phyloP scores from a whole-genome alignment of 92 coral and sea anemone species.

The Hydrozoanthus gracilis region DNA sequence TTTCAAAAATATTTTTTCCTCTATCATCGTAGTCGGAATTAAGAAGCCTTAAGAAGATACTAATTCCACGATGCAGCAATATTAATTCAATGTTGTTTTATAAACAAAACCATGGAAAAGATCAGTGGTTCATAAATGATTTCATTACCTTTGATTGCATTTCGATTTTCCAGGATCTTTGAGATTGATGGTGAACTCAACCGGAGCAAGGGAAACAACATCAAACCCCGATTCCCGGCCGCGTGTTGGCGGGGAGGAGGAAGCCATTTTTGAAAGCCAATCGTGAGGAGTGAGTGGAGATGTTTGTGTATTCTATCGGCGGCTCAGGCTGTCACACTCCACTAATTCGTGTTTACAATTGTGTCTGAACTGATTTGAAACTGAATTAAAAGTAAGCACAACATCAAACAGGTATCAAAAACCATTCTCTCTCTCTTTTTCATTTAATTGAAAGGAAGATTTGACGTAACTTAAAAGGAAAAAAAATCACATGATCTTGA shows the following conservation, averaged over 20 bases:
- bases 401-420: too few species aligned
- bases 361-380: neutral
- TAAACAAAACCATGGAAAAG: too few species aligned
- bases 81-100: too few species aligned
- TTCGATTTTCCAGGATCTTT: slow-evolving; percentile 17
- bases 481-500: too few species aligned
- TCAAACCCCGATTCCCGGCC: neutral
- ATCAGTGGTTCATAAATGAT: too few species aligned
- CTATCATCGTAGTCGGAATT: too few species aligned
- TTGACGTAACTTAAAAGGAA: too few species aligned
- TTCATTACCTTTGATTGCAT: slow-evolving; percentile 19
- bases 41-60: neutral
- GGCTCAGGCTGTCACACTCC: slow-evolving; percentile 13
- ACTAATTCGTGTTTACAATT: slow-evolving; percentile 36
- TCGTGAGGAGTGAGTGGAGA: neutral
- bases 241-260: neutral
- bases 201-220: slow-evolving; percentile 3
- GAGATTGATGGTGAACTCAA: slow-evolving; percentile 25
- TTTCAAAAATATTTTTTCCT: too few species aligned
- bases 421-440: too few species aligned
- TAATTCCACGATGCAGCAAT: too few species aligned
- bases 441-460: too few species aligned
- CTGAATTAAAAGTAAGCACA: too few species aligned
- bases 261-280: slow-evolving; percentile 3
- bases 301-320: neutral